A percentile compares a stretch with the other conserved stretches of the same genome.
Conservation (phyloP, 2,113 vertebrate genomes). For the Brachypodius melanocephalos region DNA sequence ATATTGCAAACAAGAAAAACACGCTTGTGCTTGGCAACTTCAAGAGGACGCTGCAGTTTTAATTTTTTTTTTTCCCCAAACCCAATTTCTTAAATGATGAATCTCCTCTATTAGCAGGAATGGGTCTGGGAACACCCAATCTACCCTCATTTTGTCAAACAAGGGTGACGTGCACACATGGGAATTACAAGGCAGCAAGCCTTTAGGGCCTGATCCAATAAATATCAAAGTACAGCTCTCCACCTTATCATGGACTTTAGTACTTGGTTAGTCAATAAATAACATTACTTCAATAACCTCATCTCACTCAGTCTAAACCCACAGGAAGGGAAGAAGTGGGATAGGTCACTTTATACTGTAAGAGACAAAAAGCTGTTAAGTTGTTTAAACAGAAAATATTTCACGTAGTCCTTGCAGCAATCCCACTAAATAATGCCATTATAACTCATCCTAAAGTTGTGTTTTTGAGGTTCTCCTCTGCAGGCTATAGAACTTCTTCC, state of each 20-base stretch:
- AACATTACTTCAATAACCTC: slow-evolving; percentile 3
- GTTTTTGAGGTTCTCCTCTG: not conserved
- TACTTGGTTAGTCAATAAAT: slow-evolving; percentile 48
- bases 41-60: not conserved
- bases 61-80: not conserved
- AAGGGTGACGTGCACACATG: not conserved
- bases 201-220: not conserved
- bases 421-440: not conserved
- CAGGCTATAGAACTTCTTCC: not conserved
- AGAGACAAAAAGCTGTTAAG: not conserved
- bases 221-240: slow-evolving; percentile 20
- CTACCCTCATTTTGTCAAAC: not conserved
- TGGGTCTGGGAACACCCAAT: not conserved
- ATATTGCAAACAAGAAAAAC: not conserved
- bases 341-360: not conserved
- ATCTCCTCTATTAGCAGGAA: not conserved
- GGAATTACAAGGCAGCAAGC: not conserved
- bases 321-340: not conserved
- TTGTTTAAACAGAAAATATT: not conserved
- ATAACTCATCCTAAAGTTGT: not conserved
- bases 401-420: not conserved
- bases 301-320: not conserved
- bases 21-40: not conserved
- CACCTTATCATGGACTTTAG: not conserved
- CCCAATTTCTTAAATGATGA: not conserved